Base-by-base conservation (phyloP, 1,140 invertebrate species). In the Daktulosphaira vitifoliae region DNA sequence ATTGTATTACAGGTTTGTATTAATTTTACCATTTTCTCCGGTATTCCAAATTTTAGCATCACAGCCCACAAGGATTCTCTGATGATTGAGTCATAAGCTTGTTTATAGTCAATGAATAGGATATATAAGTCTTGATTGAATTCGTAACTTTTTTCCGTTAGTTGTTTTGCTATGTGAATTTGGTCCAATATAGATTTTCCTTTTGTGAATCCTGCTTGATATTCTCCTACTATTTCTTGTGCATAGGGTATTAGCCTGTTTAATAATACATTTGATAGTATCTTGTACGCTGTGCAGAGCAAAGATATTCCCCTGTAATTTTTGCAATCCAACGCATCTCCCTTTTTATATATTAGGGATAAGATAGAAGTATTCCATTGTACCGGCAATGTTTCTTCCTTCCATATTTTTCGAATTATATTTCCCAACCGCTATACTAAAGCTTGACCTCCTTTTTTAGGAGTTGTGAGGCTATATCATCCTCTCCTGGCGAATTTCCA, bases 141-240 rank as follows among this genome's bases (percentile, higher is more conserved):
- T 59, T 59, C 22, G 9, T 26, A 37, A n/a, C 29, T 23, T 66
- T 66, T 51, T 18, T 26, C 33, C 15, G 52, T 37, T 37, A 66
- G 15, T 39, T 66, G 33, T 37, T 66, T 66, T 51, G 26, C n/a
- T 26, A 26, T 65, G 18, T 20, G 22, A 20, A 65, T 15, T 37
- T 65, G 64, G 37, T 65, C 49, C 20, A 50, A 37, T 33, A 48
- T 65, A 16, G 33, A 42, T 38, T 44, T 37, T 38, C 48, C 3
- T 39, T 33, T 37, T 25, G 18, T 66, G 37, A 66, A 66, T 3
- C 50, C 37, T n/a, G 26, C 29, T 44, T 53, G 49, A 13, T 66
- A 50, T 6, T 42, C 16, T 44, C 26, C 16, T 26, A 51, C 20
- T 33, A 50, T 50, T 4, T 38, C 6, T 52, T 51, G 20, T 15